Base-by-base conservation (phyloP, 53 echinoderm and acorn worm species). In the Holothuria scabra region DNA sequence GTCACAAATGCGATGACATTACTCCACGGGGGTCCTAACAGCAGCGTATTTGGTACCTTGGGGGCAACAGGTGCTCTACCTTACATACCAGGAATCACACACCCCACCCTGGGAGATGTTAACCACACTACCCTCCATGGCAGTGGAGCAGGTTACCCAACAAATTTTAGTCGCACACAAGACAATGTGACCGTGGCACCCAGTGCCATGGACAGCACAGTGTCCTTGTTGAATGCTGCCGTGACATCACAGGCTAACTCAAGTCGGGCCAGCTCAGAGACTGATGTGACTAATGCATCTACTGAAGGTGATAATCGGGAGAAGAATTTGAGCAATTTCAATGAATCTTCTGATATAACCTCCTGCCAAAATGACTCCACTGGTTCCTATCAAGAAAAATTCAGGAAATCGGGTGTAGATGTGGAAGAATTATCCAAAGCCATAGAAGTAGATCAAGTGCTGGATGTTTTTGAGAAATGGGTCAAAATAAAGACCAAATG, bases 401-500 rank as follows among this genome's bases (percentile, higher is more conserved):
- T 78, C 25, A 56, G 59, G 52, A 78, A 78, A 56, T 78, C 78
- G 1, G 78, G 78, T 19, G 78, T 78, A 20, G 78, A 78, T 57
- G 26, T 78, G 7, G 65, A 64, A 28, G 60, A 81, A 24, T 64
- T 81, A 35, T 64, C 65, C 12, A 81, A 64, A 37, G 38, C 65
- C 65, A 61, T 81, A 13, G 82, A 81, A 60, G 46, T 28, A 3
- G 82, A 81, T 48, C 22, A 63, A 22, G 41, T 81, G 11, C 8
- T 81, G 4, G 35, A 62, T 33, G 11, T 81, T 19, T 41, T 81
- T 13, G 82, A 81, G 22, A 44, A 38, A 25, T 81, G 82, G 82
- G 82, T 81, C 12, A 81, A 81, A 52, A 81, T 81, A 35, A 81
- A 48, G 65, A 61, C 62, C 34, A 41, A 63, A 21, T 81, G 82